A percentile compares a stretch with the other conserved stretches of the same genome.
These are phyloP conservation scores for Coturnix japonica DNA, from an alignment of 2,113 vertebrate species.

Conservation along the genomic window DNA sequence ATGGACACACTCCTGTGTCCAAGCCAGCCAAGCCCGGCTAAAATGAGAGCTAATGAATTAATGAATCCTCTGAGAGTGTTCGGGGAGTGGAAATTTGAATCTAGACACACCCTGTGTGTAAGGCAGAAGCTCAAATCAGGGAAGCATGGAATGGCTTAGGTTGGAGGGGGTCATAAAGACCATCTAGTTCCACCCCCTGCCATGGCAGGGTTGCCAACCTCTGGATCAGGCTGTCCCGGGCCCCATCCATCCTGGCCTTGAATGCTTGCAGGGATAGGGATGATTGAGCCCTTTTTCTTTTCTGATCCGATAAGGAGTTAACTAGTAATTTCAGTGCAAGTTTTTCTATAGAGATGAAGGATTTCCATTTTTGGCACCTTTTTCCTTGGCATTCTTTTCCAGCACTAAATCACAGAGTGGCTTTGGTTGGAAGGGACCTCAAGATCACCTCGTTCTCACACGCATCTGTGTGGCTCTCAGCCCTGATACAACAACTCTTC, in stretches of 20 bases:
- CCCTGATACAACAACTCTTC: background rate
- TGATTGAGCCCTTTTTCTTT: background rate
- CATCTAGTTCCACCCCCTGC: too few relatives aligned
- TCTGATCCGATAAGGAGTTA: background rate
- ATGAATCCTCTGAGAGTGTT: background rate
- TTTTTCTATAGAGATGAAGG: background rate
- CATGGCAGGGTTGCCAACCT: too few relatives aligned
- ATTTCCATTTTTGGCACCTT: background rate
- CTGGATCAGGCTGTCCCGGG: too few relatives aligned
- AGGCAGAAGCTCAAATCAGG: background rate
- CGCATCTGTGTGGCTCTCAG: slow-evolving; percentile 9
- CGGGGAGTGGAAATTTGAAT: background rate
- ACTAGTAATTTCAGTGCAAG: background rate
- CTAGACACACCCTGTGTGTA: background rate
- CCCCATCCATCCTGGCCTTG: too few relatives aligned
- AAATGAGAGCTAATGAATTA: accelerated
- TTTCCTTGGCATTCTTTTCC: background rate
- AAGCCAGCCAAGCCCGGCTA: background rate
- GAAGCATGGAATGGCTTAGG: too few relatives aligned
- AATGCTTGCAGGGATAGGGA: too few relatives aligned
- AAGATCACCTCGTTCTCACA: accelerated
- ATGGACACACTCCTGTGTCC: accelerated
- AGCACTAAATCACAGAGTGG: background rate
- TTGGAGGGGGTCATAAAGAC: too few relatives aligned
- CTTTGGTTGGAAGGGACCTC: background rate